Percentiles rank a stretch among this genome's conserved stretches.
Evolutionary conservation across 2,888 invertebrate species (phyloP).

Genomic region (Phyllotreta striolata): DNA sequence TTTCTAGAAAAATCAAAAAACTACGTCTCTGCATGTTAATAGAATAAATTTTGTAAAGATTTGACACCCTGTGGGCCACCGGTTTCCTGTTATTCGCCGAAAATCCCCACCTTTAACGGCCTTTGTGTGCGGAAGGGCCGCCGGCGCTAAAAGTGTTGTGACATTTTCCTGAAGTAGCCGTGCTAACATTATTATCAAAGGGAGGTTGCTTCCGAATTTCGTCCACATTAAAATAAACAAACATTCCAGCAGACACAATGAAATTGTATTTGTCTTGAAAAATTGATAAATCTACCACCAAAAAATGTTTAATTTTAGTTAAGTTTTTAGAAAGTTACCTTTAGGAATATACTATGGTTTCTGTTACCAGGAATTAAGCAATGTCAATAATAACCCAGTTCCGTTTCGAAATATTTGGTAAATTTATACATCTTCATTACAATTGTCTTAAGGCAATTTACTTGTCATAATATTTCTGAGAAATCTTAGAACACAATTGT

Average conservation of each 20-base stretch:
- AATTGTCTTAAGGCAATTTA: too few relatives aligned
- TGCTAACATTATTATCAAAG: conserved; percentile 10
- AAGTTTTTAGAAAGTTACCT: too few relatives aligned
- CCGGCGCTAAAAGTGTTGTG: conserved; percentile 12
- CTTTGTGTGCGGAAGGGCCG: conserved; percentile 11
- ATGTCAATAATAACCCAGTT: too few relatives aligned
- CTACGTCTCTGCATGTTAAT: not conserved
- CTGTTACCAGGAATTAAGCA: too few relatives aligned
- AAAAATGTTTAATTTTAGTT: too few relatives aligned
- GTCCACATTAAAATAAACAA: conserved; percentile 8
- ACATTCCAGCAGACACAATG: not conserved
- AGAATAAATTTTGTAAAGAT: not conserved
- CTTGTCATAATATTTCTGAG: too few relatives aligned
- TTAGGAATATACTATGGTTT: too few relatives aligned
- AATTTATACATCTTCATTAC: too few relatives aligned
- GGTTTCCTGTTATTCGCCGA: conserved; percentile 15
- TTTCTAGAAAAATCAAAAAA: not conserved
- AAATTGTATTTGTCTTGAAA: too few relatives aligned
- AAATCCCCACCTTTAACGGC: conserved; percentile 7
- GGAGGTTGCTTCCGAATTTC: not conserved
- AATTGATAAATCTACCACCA: too few relatives aligned
- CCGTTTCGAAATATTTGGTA: too few relatives aligned
- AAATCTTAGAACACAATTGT: too few relatives aligned
- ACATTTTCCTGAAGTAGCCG: conserved; percentile 11
- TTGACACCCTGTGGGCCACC: conserved; percentile 1